Evolutionary conservation across 2,888 invertebrate species (phyloP).

Genomic region (Thera obeliscata): DNA sequence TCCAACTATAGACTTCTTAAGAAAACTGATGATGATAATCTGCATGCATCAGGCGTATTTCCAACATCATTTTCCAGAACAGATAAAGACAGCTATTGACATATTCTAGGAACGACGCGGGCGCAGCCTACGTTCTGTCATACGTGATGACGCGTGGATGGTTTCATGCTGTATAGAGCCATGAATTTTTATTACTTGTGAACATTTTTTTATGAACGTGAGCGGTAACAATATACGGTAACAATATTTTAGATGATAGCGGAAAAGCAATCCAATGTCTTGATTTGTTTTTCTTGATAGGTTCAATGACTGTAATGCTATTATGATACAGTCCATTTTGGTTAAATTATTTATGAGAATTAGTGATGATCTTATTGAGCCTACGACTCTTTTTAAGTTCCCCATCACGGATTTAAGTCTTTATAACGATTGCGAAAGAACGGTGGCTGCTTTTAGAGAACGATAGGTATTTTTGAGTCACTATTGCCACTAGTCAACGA

Average conservation of each 20-base stretch:
- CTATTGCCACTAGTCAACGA: neutral
- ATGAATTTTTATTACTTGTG: neutral
- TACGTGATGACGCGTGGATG: slow-evolving; percentile 17
- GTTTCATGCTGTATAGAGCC: neutral
- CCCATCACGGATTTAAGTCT: neutral
- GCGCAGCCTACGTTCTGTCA: slow-evolving; percentile 40
- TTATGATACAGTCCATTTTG: too few species aligned
- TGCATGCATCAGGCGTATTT: slow-evolving; percentile 10
- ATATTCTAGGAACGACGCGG: slow-evolving; percentile 44
- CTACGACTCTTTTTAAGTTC: too few species aligned
- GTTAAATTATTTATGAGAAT: too few species aligned
- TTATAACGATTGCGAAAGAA: neutral
- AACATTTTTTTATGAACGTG: too few species aligned
- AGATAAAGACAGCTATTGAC: slow-evolving; percentile 26
- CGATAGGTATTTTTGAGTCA: neutral
- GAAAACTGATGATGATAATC: too few species aligned
- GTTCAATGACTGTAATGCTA: too few species aligned
- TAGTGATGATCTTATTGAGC: too few species aligned
- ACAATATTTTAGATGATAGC: too few species aligned
- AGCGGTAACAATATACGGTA: too few species aligned
- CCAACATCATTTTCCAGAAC: slow-evolving; percentile 24
- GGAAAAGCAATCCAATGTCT: too few species aligned
- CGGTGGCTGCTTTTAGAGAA: neutral
- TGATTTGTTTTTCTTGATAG: too few species aligned
- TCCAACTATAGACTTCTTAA: too few species aligned